phyloP scores from a whole-genome alignment of 1,140 invertebrate species.

The Contarinia nasturtii region DNA sequence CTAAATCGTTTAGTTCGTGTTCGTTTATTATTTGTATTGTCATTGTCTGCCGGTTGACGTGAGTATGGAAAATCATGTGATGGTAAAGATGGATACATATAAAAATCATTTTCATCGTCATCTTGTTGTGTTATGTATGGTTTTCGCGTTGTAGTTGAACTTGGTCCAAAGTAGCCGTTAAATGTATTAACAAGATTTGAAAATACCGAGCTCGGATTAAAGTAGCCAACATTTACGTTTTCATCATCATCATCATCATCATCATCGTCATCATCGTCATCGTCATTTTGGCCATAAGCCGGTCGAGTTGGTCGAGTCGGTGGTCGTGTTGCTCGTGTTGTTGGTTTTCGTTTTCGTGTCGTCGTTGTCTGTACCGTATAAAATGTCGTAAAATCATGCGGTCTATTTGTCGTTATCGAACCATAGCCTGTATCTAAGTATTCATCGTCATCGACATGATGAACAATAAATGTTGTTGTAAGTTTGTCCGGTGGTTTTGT shows the following conservation, averaged over 20 bases:
- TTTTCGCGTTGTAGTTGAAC: background rate
- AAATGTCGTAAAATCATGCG: background rate
- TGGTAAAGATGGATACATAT: background rate
- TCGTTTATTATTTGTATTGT: background rate
- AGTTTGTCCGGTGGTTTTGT: background rate
- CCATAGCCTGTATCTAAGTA: background rate
- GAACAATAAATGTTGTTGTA: background rate
- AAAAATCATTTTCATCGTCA: background rate
- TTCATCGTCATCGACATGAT: background rate
- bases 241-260: no score
- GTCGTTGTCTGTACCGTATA: constrained; percentile 10
- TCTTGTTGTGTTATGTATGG: background rate
- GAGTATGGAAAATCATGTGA: background rate
- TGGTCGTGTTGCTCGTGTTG: no score
- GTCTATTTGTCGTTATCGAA: background rate
- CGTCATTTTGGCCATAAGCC: no score
- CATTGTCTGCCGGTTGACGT: background rate
- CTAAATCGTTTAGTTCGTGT: no score
- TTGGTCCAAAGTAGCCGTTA: background rate
- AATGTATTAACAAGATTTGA: background rate
- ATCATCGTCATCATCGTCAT: no score
- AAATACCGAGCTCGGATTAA: background rate
- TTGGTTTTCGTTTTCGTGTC: no score
- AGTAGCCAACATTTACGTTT: background rate
- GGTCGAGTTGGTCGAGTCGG: no score